Conservation (phyloP, 2,113 vertebrate genomes). For the Sturnus vulgaris region DNA sequence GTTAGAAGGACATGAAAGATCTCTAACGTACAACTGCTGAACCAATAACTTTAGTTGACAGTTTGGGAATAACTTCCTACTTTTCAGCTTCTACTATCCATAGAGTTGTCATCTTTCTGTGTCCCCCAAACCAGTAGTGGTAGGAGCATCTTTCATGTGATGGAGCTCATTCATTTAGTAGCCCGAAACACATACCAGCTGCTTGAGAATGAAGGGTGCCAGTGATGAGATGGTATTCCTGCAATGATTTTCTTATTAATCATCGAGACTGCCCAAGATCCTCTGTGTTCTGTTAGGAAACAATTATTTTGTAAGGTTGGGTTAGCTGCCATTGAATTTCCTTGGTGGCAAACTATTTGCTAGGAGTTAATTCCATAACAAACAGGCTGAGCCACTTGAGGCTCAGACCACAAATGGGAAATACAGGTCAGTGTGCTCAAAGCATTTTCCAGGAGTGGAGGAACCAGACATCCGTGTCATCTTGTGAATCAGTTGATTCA, state of each 20-base stretch:
- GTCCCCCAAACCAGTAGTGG: background rate
- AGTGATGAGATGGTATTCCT: background rate
- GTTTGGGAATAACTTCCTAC: background rate
- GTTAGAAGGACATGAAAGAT: background rate
- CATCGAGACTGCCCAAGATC: background rate
- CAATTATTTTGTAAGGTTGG: background rate
- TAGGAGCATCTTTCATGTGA: background rate
- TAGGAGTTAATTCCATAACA: background rate
- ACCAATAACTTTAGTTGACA: background rate
- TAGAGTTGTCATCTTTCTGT: background rate
- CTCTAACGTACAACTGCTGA: background rate
- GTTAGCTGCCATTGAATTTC: conserved; percentile 11
- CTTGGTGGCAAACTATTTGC: background rate
- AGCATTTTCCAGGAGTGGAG: conserved; percentile 12
- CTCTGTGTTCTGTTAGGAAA: background rate
- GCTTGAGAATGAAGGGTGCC: background rate
- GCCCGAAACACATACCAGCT: background rate
- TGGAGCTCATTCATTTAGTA: background rate
- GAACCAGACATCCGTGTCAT: background rate
- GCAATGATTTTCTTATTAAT: background rate
- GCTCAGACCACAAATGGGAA: conserved; percentile 27
- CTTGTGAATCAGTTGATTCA: conserved; percentile 9
- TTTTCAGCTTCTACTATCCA: background rate
- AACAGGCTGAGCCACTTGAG: conserved; percentile 31
- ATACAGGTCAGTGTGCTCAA: conserved; percentile 37